These are phyloP conservation scores for Brachionus angularis DNA, from an alignment of 1,140 invertebrate genomes.

Conservation along the genomic window DNA sequence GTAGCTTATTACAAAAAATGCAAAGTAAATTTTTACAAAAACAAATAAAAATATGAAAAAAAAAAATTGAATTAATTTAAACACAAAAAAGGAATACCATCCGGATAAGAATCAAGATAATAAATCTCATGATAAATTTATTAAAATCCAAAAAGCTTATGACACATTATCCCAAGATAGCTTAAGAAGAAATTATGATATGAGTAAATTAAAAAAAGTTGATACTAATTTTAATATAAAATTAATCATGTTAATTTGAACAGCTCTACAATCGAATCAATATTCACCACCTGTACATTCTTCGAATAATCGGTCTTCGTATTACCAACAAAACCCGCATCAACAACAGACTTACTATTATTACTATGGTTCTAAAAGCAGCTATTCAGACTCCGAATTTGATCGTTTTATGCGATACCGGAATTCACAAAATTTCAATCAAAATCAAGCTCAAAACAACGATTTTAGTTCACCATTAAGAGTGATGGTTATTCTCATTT, in stretches of 20 bases:
- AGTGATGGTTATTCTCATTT: conserved; percentile 24
- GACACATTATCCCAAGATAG: conserved; percentile 11
- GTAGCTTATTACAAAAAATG: conserved; percentile 41
- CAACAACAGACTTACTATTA: conserved; percentile 18
- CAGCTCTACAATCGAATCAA: conserved; percentile 3
- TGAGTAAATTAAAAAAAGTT: too few species aligned
- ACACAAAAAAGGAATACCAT: conserved; percentile 11
- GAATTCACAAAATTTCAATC: neutral
- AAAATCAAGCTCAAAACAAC: neutral
- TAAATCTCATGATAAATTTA: conserved; percentile 35
- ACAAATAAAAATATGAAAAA: too few species aligned
- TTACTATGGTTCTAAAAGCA: neutral
- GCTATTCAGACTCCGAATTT: conserved; percentile 16
- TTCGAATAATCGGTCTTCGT: neutral
- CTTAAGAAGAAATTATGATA: conserved; percentile 20
- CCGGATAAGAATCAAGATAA: conserved; percentile 26
- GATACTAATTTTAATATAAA: too few species aligned
- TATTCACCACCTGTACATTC: neutral
- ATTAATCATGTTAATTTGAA: too few species aligned
- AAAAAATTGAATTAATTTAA: neutral
- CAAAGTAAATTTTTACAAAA: conserved; percentile 16
- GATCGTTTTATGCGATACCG: neutral
- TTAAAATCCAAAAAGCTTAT: conserved; percentile 25
- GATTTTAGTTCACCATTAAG: conserved; percentile 32
- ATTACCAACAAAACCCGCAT: neutral